A percentile compares a stretch with the other conserved stretches of the same genome.
Evolutionary conservation across 1,140 invertebrate genomes (phyloP).

Genomic region (Ceratitis capitata): DNA sequence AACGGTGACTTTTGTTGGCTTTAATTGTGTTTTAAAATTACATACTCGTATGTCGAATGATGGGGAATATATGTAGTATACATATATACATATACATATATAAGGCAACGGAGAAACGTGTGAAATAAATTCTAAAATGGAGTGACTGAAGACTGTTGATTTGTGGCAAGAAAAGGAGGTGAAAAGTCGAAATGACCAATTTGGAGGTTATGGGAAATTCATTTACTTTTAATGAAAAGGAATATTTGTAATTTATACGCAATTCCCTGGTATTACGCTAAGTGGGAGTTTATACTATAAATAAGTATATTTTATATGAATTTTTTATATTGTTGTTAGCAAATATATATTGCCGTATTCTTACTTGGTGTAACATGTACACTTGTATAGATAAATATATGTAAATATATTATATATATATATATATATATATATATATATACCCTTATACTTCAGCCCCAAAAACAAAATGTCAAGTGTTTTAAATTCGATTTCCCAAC

Average conservation of each 20-base stretch:
- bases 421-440: no score
- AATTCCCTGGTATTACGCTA: background rate
- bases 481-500: background rate
- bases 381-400: no score
- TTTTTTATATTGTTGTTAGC: background rate
- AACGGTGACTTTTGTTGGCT: conserved; percentile 37
- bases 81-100: no score
- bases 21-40: conserved; percentile 13
- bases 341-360: background rate
- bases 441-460: no score
- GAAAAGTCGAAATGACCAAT: background rate
- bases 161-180: background rate
- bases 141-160: no score
- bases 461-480: background rate
- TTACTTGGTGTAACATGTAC: no score
- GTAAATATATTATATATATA: no score
- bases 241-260: no score
- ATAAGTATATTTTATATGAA: background rate
- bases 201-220: background rate
- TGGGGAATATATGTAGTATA: no score
- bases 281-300: background rate
- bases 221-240: no score
- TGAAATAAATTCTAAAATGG: no score
- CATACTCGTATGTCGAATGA: no score
- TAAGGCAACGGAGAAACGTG: conserved; percentile 20